phyloP scores from a whole-genome alignment of 2,797 vertebrate species.

The Amphiprion clarkii region DNA sequence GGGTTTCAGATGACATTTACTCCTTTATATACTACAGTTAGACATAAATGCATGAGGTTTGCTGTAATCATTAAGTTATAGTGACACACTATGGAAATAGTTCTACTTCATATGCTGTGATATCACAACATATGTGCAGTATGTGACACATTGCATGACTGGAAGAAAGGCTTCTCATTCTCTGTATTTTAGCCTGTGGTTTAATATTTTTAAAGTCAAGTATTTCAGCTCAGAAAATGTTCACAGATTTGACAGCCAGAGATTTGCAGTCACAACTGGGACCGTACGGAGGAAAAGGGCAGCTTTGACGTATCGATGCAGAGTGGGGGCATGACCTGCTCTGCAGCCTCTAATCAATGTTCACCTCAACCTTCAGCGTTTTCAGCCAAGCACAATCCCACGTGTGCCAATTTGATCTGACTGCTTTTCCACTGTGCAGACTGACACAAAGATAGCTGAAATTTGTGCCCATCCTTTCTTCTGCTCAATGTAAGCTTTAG shows the following conservation, averaged over 20 bases:
- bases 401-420: constrained; percentile 14
- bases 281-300: constrained; percentile 56
- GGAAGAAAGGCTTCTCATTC: neutral
- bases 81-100: no score
- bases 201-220: constrained; percentile 11
- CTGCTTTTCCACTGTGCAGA: constrained; percentile 9
- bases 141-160: neutral
- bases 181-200: constrained; percentile 6
- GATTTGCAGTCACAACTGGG: constrained; percentile 55
- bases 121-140: neutral
- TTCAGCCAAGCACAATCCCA: constrained; percentile 35
- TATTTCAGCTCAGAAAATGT: constrained; percentile 31
- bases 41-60: no score
- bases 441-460: neutral
- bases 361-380: constrained; percentile 70
- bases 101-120: neutral
- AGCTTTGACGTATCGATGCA: constrained; percentile 64
- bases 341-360: constrained; percentile 70
- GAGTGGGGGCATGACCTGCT: constrained; percentile 52
- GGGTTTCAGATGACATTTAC: neutral
- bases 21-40: no score
- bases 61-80: no score
- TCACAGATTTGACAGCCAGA: constrained; percentile 41
- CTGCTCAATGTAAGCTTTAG: constrained; percentile 47
- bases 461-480: constrained; percentile 22